Evolutionary conservation across 2,113 vertebrate genomes (phyloP), one percentile per base, ranked within the genome.

Genomic region (Thermophis baileyi): DNA sequence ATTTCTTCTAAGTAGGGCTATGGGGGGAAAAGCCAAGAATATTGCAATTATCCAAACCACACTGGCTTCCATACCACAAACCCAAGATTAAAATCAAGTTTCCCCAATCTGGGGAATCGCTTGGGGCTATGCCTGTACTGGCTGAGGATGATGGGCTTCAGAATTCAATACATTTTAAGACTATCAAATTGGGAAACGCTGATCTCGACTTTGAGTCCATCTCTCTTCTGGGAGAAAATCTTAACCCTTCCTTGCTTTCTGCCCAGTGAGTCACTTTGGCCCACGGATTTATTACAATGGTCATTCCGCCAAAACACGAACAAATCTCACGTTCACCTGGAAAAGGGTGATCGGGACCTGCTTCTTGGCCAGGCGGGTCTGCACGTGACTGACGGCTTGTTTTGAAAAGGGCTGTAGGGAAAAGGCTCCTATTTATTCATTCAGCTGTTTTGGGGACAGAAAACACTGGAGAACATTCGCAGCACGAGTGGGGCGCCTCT

Each of bases 1-100:
- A 99, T 99, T 98, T 99, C 99, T 97, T 99, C 98, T 93, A 99
- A 99, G 97, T 99, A 99, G 94, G 98, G 98, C 98, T 98, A 63
- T 9, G 95, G 95, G 85, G 44, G 57, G 91, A 90, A 85, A 91
- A 85, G 30, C 88, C 40, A 92, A 92, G 93, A 89, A 95, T 53
- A 27, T 51, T n/a, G 53, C 30, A 20, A 10, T 25, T 46, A 57
- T 27, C 12, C 40, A 89, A 89, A 30, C 44, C 11, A 35, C 16
- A 40, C 25, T 7, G 24, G 54, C 35, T 44, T 57, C 35, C 35
- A 2, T 89, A 57, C 40, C 35, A 57, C 20, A 54, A 54, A 88
- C 9, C 7, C 50, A 88, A 40, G n/a, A 54, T 2, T 40, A 54
- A 88, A 35, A 35, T 22, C 53, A 44, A 44, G 18, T 44, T 44